Evolutionary conservation across 2,113 vertebrate genomes (phyloP), one percentile per base, ranked within the genome.

Genomic region (Martes martes): DNA sequence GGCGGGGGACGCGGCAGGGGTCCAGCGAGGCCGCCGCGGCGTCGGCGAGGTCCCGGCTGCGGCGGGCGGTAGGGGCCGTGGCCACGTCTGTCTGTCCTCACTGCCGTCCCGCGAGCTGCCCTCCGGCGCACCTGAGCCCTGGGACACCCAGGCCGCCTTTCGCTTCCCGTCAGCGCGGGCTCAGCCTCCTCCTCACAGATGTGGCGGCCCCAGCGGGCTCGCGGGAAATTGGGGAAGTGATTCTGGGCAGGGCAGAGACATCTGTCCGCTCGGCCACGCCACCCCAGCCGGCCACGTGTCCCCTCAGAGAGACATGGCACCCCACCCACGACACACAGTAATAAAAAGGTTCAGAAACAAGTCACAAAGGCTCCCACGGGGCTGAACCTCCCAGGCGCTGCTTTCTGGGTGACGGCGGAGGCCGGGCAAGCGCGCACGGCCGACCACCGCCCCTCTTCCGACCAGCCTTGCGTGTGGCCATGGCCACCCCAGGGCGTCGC

Each of bases 191-290:
- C 28, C 55, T 73, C 24, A 3, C 89, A 88, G 92, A 91, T 50
- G 83, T 42, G 9, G 26, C 24, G 11, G 76, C n/a, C 78, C 89
- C n/a, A 0, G 59, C 0, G 0, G 67, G 52, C 67, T 23, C 11
- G 33, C n/a, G 47, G 95, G 93, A 95, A 81, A 98, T 98, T 98
- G 98, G 94, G 98, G 97, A 98, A 98, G 95, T 97, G 98, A 98
- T 98, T 97, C 98, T 97, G 87, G 97, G 98, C 80, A 50, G 89
- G 96, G 98, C 92, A 39, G 33, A 73, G 82, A 97, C 97, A 97
- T 97, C 97, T 97, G 96, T 82, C 82, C 0, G 7, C 26, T n/a
- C 6, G 7, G 80, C 87, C 71, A 63, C 74, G 39, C 73, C 24
- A 67, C 89, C 79, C 15, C 52, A 2, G 2, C 11, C 0, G 3